Conservation (phyloP, 2,113 vertebrate species). For the Mystacornis crossleyi region DNA sequence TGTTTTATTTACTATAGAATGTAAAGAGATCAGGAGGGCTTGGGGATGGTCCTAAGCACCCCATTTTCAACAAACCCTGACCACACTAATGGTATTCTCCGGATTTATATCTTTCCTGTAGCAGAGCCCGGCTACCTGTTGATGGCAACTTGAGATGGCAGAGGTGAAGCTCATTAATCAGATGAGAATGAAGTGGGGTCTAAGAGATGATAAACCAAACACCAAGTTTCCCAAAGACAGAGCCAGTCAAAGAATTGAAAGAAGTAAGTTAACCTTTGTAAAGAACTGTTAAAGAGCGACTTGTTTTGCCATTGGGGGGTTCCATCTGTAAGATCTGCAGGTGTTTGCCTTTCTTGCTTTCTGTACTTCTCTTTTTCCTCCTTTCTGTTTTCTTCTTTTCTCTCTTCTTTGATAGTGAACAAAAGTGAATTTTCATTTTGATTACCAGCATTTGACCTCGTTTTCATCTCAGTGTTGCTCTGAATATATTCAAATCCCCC, state of each 20-base stretch:
- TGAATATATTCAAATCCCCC: not conserved
- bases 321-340: too few relatives aligned
- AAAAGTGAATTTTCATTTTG: not conserved
- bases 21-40: not conserved
- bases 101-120: not conserved
- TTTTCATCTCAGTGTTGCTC: not conserved
- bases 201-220: not conserved
- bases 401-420: too few relatives aligned
- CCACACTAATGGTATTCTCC: rapidly evolving
- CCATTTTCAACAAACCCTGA: not conserved
- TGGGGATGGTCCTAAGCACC: too few relatives aligned
- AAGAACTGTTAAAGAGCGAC: not conserved
- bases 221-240: not conserved
- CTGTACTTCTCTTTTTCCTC: not conserved
- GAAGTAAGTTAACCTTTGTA: not conserved
- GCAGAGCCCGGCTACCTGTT: not conserved
- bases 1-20: not conserved
- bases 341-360: not conserved
- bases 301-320: not conserved
- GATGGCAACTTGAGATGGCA: not conserved
- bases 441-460: not conserved
- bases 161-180: not conserved
- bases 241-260: not conserved
- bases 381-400: not conserved
- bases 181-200: not conserved